Base-by-base conservation (phyloP, 2,888 invertebrate genomes). In the Tetragonisca angustula region DNA sequence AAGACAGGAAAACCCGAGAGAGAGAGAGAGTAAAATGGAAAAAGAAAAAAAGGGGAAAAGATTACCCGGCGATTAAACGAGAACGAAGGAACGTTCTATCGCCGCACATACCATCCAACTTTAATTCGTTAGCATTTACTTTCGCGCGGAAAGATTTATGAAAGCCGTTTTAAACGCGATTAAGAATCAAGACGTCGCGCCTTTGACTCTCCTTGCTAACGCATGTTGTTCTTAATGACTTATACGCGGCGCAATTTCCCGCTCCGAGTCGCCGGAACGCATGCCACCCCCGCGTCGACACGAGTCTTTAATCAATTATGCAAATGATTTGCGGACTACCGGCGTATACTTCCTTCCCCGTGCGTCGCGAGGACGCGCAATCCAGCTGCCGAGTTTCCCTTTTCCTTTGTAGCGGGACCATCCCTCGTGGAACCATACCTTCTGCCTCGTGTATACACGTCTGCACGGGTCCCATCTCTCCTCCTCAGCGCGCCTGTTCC, bases 221-320 rank as follows among this genome's bases (percentile, higher is more conserved):
- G 52, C 72, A 36, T 69, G 49, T 6, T 24, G 21, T 74, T 64
- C 72, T 81, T 88, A 88, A 88, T 86, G 83, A 86, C 81, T 90
- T 85, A 83, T 89, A 88, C 84, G 83, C 80, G 78, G 54, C 56
- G 71, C 76, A 76, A 76, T 81, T 64, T 69, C 54, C 73, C 27
- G 52, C 64, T 49, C 43, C 69, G n/a, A 21, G 43, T 50, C 43
- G 27, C 27, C 2, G 36, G 65, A 76, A 80, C 79, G 82, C 82
- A 80, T 70, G 81, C 80, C 77, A 70, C 43, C 43, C 9, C 9
- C 43, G 43, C 79, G 77, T 76, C 84, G 62, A 72, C 74, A 74
- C 87, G 79, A 91, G 91, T 93, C 94, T 94, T 94, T 94, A 94
- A 94, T 94, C 94, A 94, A 94, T 94, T 94, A 94, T 94, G 94